Conservation (phyloP, 2,113 vertebrate genomes). For the Tonatia bakeri region DNA sequence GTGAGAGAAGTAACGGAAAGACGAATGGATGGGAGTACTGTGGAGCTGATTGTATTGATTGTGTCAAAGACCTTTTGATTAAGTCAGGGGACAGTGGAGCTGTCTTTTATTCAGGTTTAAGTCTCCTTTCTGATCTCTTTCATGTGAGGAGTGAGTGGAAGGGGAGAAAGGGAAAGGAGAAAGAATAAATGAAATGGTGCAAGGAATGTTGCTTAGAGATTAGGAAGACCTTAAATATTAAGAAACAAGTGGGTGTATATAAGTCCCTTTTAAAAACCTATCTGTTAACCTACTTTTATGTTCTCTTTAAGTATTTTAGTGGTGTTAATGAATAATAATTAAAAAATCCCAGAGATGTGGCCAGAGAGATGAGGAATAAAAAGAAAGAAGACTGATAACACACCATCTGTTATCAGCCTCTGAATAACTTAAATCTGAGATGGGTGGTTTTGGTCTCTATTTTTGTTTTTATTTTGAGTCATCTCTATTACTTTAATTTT, state of each 20-base stretch:
- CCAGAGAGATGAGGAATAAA: not conserved
- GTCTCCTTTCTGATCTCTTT: not conserved
- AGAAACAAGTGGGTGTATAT: not conserved
- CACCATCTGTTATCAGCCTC: not conserved
- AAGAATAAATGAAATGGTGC: not conserved
- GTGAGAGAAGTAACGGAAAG: not conserved
- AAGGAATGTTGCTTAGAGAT: not conserved
- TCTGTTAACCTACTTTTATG: not conserved
- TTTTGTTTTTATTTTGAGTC: not conserved
- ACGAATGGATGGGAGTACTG: not conserved
- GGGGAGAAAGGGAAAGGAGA: not conserved
- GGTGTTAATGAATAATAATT: not conserved
- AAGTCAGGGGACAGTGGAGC: not conserved
- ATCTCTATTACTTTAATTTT: not conserved
- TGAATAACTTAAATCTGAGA: not conserved
- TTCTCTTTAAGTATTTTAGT: not conserved
- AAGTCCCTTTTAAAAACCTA: not conserved
- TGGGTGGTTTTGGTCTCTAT: not conserved
- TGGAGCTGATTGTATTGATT: not conserved
- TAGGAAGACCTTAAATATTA: not conserved
- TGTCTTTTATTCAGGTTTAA: not conserved
- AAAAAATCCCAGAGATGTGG: not conserved
- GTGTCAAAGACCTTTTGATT: not conserved
- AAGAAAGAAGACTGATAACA: not conserved
- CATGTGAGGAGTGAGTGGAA: not conserved